These are phyloP conservation scores for Dryobota labecula DNA, from an alignment of 2,888 invertebrate species.

Conservation along the genomic window DNA sequence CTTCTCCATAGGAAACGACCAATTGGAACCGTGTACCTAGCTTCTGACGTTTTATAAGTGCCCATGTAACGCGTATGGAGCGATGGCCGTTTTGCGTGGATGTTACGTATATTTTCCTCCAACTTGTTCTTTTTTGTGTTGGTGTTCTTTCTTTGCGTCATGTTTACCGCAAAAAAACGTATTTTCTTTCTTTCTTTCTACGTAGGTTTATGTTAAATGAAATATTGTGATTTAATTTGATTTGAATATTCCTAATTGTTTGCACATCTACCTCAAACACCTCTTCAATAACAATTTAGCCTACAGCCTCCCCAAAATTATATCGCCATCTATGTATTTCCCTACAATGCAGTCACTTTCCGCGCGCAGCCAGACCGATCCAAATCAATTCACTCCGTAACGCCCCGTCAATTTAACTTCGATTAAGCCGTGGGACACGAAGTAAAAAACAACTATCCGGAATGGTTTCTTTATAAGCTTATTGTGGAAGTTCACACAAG, in stretches of 20 bases:
- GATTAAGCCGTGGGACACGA: slow-evolving; percentile 76
- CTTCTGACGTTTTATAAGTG: too few species aligned
- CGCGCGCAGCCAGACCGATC: slow-evolving; percentile 48
- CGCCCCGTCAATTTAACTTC: slow-evolving; percentile 79
- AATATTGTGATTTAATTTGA: too few species aligned
- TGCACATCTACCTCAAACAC: neutral
- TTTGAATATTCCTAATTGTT: neutral
- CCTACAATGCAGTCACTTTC: slow-evolving; percentile 35
- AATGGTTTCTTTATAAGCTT: slow-evolving; percentile 53
- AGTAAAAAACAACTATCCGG: slow-evolving; percentile 68
- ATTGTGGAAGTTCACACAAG: slow-evolving; percentile 58
- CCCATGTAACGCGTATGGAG: too few species aligned
- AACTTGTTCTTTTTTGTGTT: too few species aligned
- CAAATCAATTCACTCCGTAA: slow-evolving; percentile 72
- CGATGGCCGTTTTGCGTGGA: too few species aligned
- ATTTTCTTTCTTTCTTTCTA: too few species aligned
- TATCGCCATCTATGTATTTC: slow-evolving; percentile 51
- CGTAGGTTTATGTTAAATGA: too few species aligned
- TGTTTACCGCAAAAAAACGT: too few species aligned
- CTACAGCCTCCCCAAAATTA: slow-evolving; percentile 7
- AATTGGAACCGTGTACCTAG: too few species aligned
- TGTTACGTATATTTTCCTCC: too few species aligned
- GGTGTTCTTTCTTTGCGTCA: too few species aligned
- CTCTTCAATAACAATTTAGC: slow-evolving; percentile 2
- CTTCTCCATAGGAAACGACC: too few species aligned